Conservation (phyloP, 2,888 invertebrate genomes). For the Drosophila nr. perissopoda region DNA sequence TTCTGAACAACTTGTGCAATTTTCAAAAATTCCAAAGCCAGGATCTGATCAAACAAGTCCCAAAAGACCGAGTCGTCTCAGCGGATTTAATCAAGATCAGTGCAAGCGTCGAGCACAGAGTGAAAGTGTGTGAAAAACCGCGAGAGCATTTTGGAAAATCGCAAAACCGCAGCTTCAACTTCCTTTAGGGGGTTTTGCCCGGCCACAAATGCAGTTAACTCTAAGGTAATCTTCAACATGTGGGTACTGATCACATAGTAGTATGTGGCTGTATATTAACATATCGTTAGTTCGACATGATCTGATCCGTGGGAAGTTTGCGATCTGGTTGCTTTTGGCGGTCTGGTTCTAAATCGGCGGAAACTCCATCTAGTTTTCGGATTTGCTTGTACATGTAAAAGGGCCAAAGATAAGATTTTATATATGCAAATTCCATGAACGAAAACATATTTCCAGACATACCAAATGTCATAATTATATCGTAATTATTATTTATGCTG, state of each 20-base stretch:
- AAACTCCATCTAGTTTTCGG: conserved; percentile 65
- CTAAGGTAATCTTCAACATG: conserved; percentile 72
- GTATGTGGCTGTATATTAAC: conserved; percentile 51
- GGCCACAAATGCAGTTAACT: conserved; percentile 23
- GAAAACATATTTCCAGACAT: conserved; percentile 28
- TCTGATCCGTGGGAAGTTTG: conserved; percentile 65
- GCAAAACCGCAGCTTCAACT: conserved; percentile 61
- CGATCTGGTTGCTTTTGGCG: conserved; percentile 15
- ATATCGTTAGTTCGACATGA: conserved; percentile 68
- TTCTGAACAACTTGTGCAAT: conserved; percentile 76
- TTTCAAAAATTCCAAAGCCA: conserved; percentile 72
- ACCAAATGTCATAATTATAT: conserved; percentile 69
- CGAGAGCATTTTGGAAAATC: conserved; percentile 42
- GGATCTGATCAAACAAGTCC: conserved; percentile 76
- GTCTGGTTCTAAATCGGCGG: conserved; percentile 44
- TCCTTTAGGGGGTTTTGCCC: conserved; percentile 74
- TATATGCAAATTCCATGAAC: conserved; percentile 39
- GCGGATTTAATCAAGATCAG: conserved; percentile 78
- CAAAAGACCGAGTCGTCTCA: conserved; percentile 28
- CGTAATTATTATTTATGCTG: conserved; percentile 82
- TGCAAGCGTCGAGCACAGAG: conserved; percentile 20
- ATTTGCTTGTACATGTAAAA: conserved; percentile 50
- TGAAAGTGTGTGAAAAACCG: conserved; percentile 71
- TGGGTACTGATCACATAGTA: conserved; percentile 48
- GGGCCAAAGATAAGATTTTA: conserved; percentile 22